Base-by-base conservation (phyloP, 2,888 invertebrate genomes). In the Gandaritis pyraliata region DNA sequence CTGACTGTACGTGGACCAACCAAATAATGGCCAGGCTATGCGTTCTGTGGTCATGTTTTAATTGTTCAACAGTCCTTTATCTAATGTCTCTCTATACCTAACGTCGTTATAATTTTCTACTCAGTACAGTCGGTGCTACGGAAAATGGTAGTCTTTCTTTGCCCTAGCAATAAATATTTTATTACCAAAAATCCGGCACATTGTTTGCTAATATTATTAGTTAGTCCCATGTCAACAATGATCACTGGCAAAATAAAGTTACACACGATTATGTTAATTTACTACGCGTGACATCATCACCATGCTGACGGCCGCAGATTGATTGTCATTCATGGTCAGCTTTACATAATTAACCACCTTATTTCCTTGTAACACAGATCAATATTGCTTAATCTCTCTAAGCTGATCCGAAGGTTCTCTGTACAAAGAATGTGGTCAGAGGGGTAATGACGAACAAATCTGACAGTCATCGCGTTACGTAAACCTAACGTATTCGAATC, bases 201-300 rank as follows among this genome's bases (percentile, higher is more conserved):
- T 33, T 61, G 59, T 65, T 65, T 61, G 55, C 57, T 64, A 64
- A 47, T 71, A 65, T 64, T 66, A 65, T 64, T 66, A 65, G 62
- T 66, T 65, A 65, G 41, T 45, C 29, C 62, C 54, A 54, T 58
- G 60, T 70, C 61, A 65, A 69, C 69, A 65, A 67, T 61, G 58
- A 70, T 69, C 64, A 70, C 61, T 63, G 56, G 58, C 61, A 65
- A 68, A 63, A 68, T 68, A 64, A 48, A 61, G 57, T 69, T 58
- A 56, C 65, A 66, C 62, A 52, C 61, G 66, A 80, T 82, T 83
- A 86, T 81, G 82, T 72, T 85, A 86, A 88, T 86, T 85, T 85
- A 87, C 81, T 80, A 80, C 77, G 66, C 63, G 72, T 88, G 87
- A 88, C 83, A 84, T 88, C 89, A 84, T 86, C 89, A 85, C 64